Base-by-base conservation (phyloP, 1,140 invertebrate genomes). In the Lepeophtheirus salmonis region DNA sequence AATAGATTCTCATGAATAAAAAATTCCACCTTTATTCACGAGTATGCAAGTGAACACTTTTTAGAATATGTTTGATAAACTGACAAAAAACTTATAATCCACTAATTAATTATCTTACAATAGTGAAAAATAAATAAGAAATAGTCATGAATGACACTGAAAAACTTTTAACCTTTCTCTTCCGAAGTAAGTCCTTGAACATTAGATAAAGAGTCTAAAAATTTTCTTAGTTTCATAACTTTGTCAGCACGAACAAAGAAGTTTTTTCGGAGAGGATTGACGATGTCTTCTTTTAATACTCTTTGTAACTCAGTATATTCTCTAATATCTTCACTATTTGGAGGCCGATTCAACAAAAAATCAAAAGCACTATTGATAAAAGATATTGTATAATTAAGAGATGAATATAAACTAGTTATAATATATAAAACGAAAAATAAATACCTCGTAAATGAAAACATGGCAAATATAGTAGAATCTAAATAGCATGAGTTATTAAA, bases 401-500 rank as follows among this genome's bases (percentile, higher is more conserved):
- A 59, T 49, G 50, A 20, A 20, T 23, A 22, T 50, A 56, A 30
- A 20, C 25, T 41, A 41, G 25, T 13, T 41, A 21, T 26, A 18
- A 12, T 25, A 14, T 54, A 54, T 22, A n/a, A n/a, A n/a, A n/a
- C n/a, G n/a, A n/a, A n/a, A n/a, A n/a, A n/a, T n/a, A 10, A 10
- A 41, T 67, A 72, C 71, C 70, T 83, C 0, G 87, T 90, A 70
- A 91, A 95, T 10, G 90, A 85, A 71, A 95, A 97, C 91, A 97
- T 97, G 17, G 86, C 82, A 71, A 95, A 95, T 3, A 97, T 74
- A 2, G 89, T 95, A 1, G 91, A 89, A 71, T 97, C 94, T 61
- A 97, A 75, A 71, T 97, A 97, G 71, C 94, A 97, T 0, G 90
- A 96, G 75, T 97, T 97, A 68, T 94, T 87, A 70, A 96, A 89